A percentile compares a stretch with the other conserved stretches of the same genome.
These are phyloP conservation scores for Cyphotilapia sp. DNA, from an alignment of 2,113 vertebrate genomes.

Conservation along the genomic window DNA sequence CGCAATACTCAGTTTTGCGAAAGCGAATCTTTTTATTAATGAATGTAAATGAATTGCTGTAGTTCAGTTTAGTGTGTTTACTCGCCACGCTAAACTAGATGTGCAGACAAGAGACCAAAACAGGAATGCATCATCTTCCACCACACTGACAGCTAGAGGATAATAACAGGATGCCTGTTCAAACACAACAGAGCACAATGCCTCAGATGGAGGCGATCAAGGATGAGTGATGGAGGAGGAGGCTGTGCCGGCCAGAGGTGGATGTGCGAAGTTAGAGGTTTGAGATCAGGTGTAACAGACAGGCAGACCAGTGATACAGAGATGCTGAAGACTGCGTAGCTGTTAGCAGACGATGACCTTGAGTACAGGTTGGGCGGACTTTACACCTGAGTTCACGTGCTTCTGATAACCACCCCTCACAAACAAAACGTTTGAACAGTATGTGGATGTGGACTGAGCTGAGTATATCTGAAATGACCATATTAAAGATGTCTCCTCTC, in stretches of 20 bases:
- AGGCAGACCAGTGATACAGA: background rate
- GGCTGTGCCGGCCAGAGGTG: background rate
- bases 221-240: background rate
- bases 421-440: background rate
- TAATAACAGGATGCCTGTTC: slow-evolving; percentile 36
- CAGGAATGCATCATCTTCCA: background rate
- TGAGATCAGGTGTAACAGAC: background rate
- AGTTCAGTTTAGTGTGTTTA: background rate
- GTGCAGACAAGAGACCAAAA: background rate
- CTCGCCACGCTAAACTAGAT: background rate
- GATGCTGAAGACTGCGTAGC: background rate
- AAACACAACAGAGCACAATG: background rate
- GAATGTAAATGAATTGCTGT: background rate
- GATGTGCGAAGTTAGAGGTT: slow-evolving; percentile 35
- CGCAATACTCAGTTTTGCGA: background rate
- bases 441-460: background rate
- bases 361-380: rapidly evolving
- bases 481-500: background rate
- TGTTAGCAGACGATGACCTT: background rate
- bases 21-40: rapidly evolving
- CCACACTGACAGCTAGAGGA: background rate
- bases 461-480: background rate
- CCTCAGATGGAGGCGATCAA: background rate
- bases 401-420: background rate
- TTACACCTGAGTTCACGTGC: background rate